Percentiles rank a stretch among this genome's conserved stretches.
These are phyloP conservation scores for Neosilurus mollespiculum DNA, from an alignment of 2,797 vertebrate species.

Conservation along the genomic window DNA sequence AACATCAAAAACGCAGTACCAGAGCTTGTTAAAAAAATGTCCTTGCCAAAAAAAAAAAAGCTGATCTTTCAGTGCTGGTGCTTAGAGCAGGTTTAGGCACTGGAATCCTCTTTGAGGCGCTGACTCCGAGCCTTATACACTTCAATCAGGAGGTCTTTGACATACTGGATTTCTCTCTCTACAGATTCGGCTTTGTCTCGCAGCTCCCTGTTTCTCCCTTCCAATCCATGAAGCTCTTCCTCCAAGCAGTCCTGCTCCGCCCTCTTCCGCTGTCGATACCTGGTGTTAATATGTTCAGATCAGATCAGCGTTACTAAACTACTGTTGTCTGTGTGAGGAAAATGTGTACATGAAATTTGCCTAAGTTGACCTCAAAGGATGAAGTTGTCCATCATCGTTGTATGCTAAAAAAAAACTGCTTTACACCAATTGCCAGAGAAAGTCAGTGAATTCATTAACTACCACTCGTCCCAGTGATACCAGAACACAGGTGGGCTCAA, in stretches of 20 bases:
- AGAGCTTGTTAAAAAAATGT: constrained; percentile 44
- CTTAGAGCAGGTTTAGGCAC: constrained; percentile 68
- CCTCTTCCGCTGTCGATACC: constrained; percentile 90
- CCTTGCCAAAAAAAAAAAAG: constrained; percentile 15
- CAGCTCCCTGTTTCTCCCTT: constrained; percentile 87
- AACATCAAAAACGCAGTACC: constrained; percentile 50
- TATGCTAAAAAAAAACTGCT: neutral
- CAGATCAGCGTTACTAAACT: constrained; percentile 45
- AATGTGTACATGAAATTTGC: constrained; percentile 28
- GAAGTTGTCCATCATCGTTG: neutral
- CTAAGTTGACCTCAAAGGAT: neutral
- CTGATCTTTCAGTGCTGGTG: constrained; percentile 51
- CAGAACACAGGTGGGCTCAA: neutral
- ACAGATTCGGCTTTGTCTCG: constrained; percentile 90
- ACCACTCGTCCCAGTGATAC: neutral
- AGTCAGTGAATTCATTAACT: neutral
- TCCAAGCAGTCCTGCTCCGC: constrained; percentile 89
- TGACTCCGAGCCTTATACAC: constrained; percentile 94
- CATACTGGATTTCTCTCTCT: constrained; percentile 92
- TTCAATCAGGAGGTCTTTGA: constrained; percentile 93
- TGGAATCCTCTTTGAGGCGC: constrained; percentile 81
- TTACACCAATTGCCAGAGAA: neutral
- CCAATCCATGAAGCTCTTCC: constrained; percentile 87
- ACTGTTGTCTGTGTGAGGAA: constrained; percentile 21
- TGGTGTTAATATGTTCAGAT: constrained; percentile 57